Conservation (phyloP, 1,140 invertebrate species). For the Paralvinella palmiformis region DNA sequence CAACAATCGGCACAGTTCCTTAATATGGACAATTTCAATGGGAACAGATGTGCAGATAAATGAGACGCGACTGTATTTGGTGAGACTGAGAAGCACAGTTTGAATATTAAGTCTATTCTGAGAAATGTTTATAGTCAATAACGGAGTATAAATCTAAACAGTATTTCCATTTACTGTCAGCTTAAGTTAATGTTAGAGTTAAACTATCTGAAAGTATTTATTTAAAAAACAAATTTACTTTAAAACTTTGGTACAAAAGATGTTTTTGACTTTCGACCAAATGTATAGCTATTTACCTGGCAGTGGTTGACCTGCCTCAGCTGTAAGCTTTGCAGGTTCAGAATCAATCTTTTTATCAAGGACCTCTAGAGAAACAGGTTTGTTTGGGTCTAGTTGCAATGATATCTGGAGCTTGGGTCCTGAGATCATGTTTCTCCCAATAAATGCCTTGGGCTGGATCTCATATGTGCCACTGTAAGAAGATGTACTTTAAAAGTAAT, state of each 20-base stretch:
- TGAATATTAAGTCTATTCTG: too few species aligned
- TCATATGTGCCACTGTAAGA: slow-evolving; percentile 41
- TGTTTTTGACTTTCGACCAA: background rate
- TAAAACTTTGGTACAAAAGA: background rate
- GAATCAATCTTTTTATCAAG: slow-evolving; percentile 28
- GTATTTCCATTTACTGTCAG: too few species aligned
- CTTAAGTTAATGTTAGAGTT: too few species aligned
- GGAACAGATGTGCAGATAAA: too few species aligned
- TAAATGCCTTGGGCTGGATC: slow-evolving; percentile 42
- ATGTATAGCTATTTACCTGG: slow-evolving; percentile 29
- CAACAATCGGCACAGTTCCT: too few species aligned
- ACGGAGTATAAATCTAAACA: too few species aligned
- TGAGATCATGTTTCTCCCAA: slow-evolving; percentile 27
- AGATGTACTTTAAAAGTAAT: too few species aligned
- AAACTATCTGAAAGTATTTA: too few species aligned
- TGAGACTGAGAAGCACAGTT: too few species aligned
- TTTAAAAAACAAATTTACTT: background rate
- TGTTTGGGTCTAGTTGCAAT: slow-evolving; percentile 39
- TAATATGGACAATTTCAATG: too few species aligned
- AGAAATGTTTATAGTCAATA: too few species aligned
- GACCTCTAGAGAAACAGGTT: slow-evolving; percentile 35
- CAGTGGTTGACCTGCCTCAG: slow-evolving; percentile 36
- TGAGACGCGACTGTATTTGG: too few species aligned
- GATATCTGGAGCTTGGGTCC: slow-evolving; percentile 39
- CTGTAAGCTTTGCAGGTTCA: slow-evolving; percentile 21